Evolutionary conservation across 2,888 invertebrate genomes (phyloP).

Genomic region (Nephrotoma appendiculata): DNA sequence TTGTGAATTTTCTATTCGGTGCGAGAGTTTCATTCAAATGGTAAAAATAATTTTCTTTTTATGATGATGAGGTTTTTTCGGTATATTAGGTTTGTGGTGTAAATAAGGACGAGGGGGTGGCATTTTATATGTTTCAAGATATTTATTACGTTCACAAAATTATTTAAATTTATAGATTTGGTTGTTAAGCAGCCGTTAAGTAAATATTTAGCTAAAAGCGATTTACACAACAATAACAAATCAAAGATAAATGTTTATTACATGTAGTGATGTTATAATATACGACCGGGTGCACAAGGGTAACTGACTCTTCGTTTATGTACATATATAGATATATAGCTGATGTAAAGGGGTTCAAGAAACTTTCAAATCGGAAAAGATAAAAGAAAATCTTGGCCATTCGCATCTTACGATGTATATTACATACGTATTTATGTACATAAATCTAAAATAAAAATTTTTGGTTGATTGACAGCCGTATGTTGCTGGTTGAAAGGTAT

Average conservation of each 20-base stretch:
- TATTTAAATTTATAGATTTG: not conserved
- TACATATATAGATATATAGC: not conserved
- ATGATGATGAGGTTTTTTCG: not conserved
- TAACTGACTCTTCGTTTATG: not conserved
- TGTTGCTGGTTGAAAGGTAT: not conserved
- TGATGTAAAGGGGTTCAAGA: not conserved
- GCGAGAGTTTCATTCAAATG: not conserved
- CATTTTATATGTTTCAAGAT: not conserved
- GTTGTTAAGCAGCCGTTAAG: not conserved
- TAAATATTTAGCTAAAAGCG: not conserved
- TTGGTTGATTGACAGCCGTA: not conserved
- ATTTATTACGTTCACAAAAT: not conserved
- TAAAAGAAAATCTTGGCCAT: not conserved
- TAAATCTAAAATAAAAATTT: not conserved
- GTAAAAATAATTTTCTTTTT: not conserved
- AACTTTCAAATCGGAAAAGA: not conserved
- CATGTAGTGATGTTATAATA: not conserved
- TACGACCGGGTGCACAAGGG: not conserved
- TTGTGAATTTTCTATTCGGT: no score
- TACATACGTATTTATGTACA: not conserved
- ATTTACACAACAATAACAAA: not conserved
- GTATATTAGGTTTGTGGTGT: not conserved
- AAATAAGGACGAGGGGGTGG: not conserved
- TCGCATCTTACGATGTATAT: not conserved
- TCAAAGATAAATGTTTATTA: not conserved